Percentiles rank a stretch among this genome's conserved stretches.
Conservation (phyloP, 2,797 vertebrate species). For the Bradypus variegatus region DNA sequence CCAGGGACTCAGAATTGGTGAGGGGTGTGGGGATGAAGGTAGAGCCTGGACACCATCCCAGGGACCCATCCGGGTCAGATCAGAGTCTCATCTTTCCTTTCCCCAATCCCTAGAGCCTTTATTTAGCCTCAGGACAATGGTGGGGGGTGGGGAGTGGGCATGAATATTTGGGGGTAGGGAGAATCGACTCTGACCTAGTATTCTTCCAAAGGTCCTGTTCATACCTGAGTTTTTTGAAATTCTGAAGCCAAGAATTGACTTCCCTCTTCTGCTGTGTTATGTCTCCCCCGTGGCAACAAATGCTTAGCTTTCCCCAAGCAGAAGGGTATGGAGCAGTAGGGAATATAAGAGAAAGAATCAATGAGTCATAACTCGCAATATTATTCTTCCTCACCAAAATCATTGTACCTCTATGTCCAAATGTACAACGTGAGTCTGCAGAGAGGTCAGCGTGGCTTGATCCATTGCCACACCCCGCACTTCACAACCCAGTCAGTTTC, state of each 20-base stretch:
- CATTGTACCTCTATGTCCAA: not conserved
- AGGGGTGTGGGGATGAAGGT: not conserved
- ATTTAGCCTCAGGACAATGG: not conserved
- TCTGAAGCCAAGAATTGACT: not conserved
- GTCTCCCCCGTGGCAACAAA: not conserved
- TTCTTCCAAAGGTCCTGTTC: not conserved
- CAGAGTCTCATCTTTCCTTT: not conserved
- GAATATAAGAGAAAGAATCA: not conserved
- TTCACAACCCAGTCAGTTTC: not conserved
- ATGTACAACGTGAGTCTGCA: not conserved
- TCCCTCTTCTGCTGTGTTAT: not conserved
- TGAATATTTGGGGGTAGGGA: too few species aligned
- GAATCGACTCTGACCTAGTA: not conserved
- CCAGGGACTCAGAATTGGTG: not conserved
- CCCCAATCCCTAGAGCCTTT: not conserved
- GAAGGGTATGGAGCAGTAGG: accelerated
- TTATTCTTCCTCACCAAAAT: not conserved
- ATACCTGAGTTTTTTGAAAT: not conserved
- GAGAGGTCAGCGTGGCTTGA: not conserved
- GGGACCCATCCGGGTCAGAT: not conserved
- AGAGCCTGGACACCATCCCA: not conserved
- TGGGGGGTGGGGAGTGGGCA: too few species aligned
- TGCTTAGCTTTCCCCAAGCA: not conserved
- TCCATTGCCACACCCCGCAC: not conserved
- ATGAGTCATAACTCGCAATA: not conserved